Evolutionary conservation across 30 jellyfish, hydroid and myxozoan species (phyloP).

Genomic region (Euphysa ruthae): DNA sequence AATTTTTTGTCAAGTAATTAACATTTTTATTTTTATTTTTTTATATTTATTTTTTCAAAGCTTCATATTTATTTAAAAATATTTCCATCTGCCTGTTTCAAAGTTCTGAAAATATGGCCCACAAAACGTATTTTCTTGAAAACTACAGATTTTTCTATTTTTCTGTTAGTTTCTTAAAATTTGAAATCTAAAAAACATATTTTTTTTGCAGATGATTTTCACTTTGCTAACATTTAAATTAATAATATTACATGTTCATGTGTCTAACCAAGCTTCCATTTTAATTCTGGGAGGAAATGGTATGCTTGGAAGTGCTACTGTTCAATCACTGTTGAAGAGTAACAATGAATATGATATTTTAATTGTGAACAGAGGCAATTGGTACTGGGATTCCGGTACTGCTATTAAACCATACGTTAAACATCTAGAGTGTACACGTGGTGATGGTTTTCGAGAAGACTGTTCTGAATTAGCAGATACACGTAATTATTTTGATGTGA

Average conservation of each 20-base stretch:
- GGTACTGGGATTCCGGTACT: slow-evolving; percentile 46
- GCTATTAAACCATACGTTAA: slow-evolving; percentile 22
- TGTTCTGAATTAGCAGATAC: slow-evolving; percentile 7
- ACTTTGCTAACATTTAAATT: not conserved
- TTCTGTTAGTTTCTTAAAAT: not conserved
- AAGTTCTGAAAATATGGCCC: too few species aligned
- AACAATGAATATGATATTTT: not conserved
- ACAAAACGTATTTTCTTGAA: too few species aligned
- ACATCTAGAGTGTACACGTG: slow-evolving; percentile 28
- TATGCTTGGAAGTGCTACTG: slow-evolving; percentile 38
- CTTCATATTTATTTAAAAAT: too few species aligned
- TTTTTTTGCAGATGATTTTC: not conserved
- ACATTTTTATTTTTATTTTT: too few species aligned
- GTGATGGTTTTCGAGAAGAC: slow-evolving; percentile 34
- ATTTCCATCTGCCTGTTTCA: too few species aligned
- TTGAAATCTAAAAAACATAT: not conserved
- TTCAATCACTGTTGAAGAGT: not conserved
- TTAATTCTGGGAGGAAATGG: slow-evolving; percentile 43
- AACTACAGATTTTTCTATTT: too few species aligned
- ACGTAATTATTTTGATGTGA: slow-evolving; percentile 8
- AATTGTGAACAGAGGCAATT: slow-evolving; percentile 26
- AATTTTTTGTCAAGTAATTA: too few species aligned
- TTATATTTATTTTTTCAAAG: too few species aligned
- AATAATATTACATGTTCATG: too few species aligned
- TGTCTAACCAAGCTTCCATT: too few species aligned